A percentile compares a stretch with the other conserved stretches of the same genome.
These are phyloP conservation scores for Coelinius sp. DNA, from an alignment of 2,888 invertebrate species.

Conservation along the genomic window DNA sequence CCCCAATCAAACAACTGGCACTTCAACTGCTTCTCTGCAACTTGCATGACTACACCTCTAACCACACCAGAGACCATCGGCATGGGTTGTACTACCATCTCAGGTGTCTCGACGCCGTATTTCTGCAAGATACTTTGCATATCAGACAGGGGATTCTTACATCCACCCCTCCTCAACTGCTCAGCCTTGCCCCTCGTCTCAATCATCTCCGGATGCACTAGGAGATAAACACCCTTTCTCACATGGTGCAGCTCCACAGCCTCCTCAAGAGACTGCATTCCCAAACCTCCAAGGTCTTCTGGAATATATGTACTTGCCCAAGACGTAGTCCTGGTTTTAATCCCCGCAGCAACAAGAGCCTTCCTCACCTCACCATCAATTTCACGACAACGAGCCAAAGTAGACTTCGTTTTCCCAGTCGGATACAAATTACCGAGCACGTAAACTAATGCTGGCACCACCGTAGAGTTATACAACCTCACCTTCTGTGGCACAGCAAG, in stretches of 20 bases:
- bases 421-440: slow-evolving; percentile 23
- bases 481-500: slow-evolving; percentile 33
- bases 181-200: neutral
- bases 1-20: too few relatives aligned
- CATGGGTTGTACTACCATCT: too few relatives aligned
- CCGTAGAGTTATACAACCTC: slow-evolving; percentile 32
- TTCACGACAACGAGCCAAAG: slow-evolving; percentile 39
- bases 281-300: neutral
- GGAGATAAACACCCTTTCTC: neutral
- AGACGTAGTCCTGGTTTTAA: neutral
- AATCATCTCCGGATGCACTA: neutral
- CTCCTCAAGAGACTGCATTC: neutral
- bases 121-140: neutral
- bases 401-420: slow-evolving; percentile 28
- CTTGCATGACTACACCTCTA: too few relatives aligned
- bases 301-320: neutral
- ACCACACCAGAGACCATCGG: too few relatives aligned
- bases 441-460: slow-evolving; percentile 18
- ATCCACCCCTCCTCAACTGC: neutral
- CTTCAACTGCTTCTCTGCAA: too few relatives aligned
- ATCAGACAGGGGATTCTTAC: neutral
- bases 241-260: neutral
- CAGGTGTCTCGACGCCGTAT: neutral
- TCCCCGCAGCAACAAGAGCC: neutral
- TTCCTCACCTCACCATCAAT: slow-evolving; percentile 37